phyloP scores from a whole-genome alignment of 2,888 invertebrate species.

The Diploptera punctata region DNA sequence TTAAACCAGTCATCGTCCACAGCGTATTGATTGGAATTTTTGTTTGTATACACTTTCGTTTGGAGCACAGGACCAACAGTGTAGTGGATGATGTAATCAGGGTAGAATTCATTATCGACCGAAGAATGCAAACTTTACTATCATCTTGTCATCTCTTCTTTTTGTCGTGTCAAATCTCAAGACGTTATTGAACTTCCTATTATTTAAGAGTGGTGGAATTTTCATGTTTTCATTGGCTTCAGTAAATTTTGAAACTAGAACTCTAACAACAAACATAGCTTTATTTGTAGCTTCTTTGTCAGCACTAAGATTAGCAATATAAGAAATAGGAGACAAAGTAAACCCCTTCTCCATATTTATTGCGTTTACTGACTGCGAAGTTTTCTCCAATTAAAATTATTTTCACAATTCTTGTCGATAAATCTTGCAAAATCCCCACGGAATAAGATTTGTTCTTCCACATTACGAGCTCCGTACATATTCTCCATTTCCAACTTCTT shows the following conservation, averaged over 20 bases:
- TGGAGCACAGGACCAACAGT: slow-evolving; percentile 21
- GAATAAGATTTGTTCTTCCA: not conserved
- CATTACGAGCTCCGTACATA: not conserved
- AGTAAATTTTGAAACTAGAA: slow-evolving; percentile 43
- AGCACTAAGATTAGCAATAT: slow-evolving; percentile 8
- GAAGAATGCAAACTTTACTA: slow-evolving; percentile 50
- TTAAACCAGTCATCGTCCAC: too few relatives aligned
- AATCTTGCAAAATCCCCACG: too few relatives aligned
- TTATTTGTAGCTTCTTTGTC: slow-evolving; percentile 34
- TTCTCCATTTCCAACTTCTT: too few relatives aligned
- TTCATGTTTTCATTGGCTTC: slow-evolving; percentile 44
- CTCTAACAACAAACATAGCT: too few relatives aligned
- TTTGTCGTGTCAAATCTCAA: slow-evolving; percentile 48
- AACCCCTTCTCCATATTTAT: slow-evolving; percentile 1
- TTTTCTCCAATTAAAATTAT: not conserved
- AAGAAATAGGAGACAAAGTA: slow-evolving; percentile 2
- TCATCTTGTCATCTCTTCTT: slow-evolving; percentile 47
- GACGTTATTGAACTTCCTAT: too few relatives aligned
- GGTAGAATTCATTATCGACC: slow-evolving; percentile 51
- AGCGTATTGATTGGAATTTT: too few relatives aligned
- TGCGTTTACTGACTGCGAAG: not conserved
- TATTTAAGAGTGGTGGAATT: slow-evolving; percentile 48
- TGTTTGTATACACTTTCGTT: too few relatives aligned
- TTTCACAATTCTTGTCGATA: too few relatives aligned
- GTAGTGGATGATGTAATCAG: slow-evolving; percentile 48